A percentile compares a stretch with the other conserved stretches of the same genome.
These are phyloP conservation scores for Hozukius guyotensis DNA, from an alignment of 2,797 vertebrate genomes.

Conservation along the genomic window DNA sequence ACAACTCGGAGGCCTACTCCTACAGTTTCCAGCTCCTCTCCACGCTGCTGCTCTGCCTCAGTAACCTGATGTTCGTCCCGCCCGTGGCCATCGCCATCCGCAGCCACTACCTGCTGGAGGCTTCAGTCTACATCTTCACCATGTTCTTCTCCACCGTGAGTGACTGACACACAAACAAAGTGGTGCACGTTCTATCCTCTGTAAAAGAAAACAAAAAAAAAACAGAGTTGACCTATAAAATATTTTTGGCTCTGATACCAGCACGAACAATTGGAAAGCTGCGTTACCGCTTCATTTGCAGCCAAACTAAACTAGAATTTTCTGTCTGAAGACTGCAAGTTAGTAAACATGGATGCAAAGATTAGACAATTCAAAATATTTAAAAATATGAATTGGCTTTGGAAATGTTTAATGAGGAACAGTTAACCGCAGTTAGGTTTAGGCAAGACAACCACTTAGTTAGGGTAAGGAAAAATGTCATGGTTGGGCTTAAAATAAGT, in stretches of 20 bases:
- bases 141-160: constrained; percentile 99
- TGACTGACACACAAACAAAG: neutral
- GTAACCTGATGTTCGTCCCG: constrained; percentile 98
- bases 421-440: too few species aligned
- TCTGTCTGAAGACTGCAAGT: neutral
- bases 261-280: neutral
- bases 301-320: neutral
- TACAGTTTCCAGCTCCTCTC: constrained; percentile 98
- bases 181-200: neutral
- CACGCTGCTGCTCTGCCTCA: constrained; percentile 94
- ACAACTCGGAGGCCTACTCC: constrained; percentile 93
- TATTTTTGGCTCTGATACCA: neutral
- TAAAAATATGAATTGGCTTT: neutral
- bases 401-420: neutral
- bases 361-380: neutral
- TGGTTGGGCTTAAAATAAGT: too few species aligned
- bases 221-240: neutral
- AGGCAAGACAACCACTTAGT: too few species aligned
- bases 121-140: constrained; percentile 96
- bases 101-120: constrained; percentile 94
- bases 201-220: neutral
- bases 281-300: neutral
- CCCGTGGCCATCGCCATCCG: constrained; percentile 94
- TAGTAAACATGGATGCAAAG: neutral
- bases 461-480: too few species aligned